Evolutionary conservation across 2,888 invertebrate species (phyloP).

Genomic region (Pristionchus entomophagus): DNA sequence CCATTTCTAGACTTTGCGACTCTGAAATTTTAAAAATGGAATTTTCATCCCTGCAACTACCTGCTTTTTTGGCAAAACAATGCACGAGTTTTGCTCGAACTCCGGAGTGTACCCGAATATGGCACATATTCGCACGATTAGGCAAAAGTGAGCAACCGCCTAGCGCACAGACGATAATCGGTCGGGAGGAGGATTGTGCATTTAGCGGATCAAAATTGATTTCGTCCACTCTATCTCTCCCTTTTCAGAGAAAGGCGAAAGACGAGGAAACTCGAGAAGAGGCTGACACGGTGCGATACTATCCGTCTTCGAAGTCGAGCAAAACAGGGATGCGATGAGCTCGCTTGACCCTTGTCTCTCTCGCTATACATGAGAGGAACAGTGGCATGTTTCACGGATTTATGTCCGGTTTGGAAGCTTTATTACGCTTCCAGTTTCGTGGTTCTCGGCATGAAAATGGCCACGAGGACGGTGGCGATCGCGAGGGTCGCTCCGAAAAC

Average conservation of each 20-base stretch:
- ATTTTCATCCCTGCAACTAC: neutral
- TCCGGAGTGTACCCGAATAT: neutral
- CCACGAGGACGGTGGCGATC: conserved; percentile 2
- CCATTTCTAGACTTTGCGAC: neutral
- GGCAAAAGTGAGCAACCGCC: neutral
- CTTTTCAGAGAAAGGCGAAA: neutral
- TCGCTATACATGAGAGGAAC: too few relatives aligned
- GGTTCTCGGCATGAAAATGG: conserved; percentile 29
- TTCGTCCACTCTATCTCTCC: too few relatives aligned
- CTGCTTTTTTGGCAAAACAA: neutral
- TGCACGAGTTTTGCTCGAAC: neutral
- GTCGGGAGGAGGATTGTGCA: neutral
- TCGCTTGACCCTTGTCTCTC: neutral
- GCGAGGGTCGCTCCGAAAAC: conserved; percentile 15
- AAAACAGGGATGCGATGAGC: neutral
- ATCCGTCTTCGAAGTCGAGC: neutral
- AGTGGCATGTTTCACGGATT: neutral
- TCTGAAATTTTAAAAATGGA: neutral
- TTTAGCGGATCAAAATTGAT: neutral
- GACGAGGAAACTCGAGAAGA: neutral
- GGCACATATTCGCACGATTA: neutral
- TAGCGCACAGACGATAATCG: neutral
- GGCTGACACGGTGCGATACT: neutral
- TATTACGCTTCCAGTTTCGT: conserved; percentile 1
- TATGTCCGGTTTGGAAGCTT: too few relatives aligned